Percentiles rank a stretch among this genome's conserved stretches.
These are phyloP conservation scores for Saguinus midas DNA, from an alignment of 2,113 vertebrate species.

Conservation along the genomic window DNA sequence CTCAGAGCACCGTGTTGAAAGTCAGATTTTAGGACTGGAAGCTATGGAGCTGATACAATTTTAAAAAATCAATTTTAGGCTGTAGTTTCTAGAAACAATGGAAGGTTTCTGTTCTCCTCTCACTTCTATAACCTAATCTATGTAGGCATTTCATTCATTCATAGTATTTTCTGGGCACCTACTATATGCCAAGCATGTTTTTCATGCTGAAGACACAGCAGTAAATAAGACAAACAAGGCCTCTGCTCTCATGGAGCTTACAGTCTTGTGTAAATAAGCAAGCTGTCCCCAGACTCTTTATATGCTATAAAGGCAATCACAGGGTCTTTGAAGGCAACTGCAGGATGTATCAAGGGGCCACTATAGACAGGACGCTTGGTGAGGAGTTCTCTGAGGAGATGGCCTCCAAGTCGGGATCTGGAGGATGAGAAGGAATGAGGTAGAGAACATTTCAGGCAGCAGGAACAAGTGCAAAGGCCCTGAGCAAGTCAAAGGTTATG, in stretches of 20 bases:
- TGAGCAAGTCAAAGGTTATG: neutral
- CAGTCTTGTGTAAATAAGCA: neutral
- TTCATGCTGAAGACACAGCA: neutral
- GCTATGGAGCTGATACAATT: neutral
- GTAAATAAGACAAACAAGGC: neutral
- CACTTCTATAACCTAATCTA: neutral
- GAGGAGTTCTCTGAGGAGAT: neutral
- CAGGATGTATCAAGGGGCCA: accelerated
- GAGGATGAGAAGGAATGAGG: neutral
- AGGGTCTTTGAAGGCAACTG: neutral
- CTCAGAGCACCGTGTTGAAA: neutral
- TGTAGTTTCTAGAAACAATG: neutral
- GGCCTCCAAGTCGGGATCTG: neutral
- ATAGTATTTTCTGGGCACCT: conserved; percentile 27
- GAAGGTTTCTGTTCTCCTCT: neutral
- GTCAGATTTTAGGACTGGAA: neutral
- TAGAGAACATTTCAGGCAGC: neutral
- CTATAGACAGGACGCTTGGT: neutral
- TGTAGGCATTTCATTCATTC: neutral
- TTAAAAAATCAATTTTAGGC: neutral
- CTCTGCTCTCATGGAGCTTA: neutral
- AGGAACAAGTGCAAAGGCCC: neutral
- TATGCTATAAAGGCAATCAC: neutral
- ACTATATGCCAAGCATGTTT: neutral
- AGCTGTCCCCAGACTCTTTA: neutral